These are phyloP conservation scores for Illadopsis cleaveri DNA, from an alignment of 2,113 vertebrate species.

Conservation along the genomic window DNA sequence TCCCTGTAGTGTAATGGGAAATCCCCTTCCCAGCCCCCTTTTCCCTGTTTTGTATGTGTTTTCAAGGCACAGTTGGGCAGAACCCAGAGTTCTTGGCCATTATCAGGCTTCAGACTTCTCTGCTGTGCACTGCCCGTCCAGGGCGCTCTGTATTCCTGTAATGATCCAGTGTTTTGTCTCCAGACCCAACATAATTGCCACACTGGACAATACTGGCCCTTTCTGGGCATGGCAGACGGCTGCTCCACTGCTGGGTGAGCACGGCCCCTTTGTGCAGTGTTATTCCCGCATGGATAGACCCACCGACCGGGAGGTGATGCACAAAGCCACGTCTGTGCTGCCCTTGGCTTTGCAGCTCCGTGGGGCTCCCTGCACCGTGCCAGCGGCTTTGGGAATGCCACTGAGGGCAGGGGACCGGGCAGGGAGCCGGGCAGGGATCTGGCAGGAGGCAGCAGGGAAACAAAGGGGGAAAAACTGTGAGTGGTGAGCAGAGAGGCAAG, in stretches of 20 bases:
- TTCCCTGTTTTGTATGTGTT: neutral
- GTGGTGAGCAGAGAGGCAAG: neutral
- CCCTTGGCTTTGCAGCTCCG: neutral
- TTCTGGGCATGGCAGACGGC: neutral
- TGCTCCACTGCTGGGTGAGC: neutral
- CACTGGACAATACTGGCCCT: neutral
- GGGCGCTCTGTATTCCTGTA: neutral
- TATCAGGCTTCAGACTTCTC: neutral
- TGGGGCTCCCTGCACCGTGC: fast-evolving
- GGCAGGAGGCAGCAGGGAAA: neutral
- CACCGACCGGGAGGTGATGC: fast-evolving
- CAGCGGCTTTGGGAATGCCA: neutral
- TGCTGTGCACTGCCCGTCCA: neutral
- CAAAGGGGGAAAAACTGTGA: neutral
- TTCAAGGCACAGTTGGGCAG: neutral
- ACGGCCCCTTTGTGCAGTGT: neutral
- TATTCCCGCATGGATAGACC: neutral
- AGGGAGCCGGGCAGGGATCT: neutral
- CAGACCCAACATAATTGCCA: neutral
- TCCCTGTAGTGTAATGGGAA: neutral
- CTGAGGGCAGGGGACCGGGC: neutral
- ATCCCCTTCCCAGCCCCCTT: neutral
- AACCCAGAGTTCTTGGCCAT: neutral
- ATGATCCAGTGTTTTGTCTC: neutral
- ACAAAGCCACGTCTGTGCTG: slow-evolving; percentile 13